Conservation (phyloP, 2,888 invertebrate species). For the Actias luna region DNA sequence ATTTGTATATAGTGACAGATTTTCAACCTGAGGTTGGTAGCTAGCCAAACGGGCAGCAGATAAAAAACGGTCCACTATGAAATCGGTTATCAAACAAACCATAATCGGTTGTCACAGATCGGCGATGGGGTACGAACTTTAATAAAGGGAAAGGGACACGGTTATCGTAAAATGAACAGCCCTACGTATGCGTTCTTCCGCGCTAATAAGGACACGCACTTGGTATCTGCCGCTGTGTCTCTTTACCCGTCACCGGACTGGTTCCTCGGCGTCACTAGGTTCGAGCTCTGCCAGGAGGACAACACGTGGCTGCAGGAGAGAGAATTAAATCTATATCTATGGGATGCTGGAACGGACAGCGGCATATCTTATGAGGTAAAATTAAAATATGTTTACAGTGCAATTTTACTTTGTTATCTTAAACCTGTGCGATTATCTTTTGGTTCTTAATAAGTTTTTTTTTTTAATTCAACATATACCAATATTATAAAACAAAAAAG, state of each 20-base stretch:
- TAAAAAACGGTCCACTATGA: too few relatives aligned
- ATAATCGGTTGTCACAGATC: slow-evolving; percentile 41
- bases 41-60: too few relatives aligned
- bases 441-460: too few relatives aligned
- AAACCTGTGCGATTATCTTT: too few relatives aligned
- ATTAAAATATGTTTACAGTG: too few relatives aligned
- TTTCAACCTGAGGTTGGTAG: too few relatives aligned
- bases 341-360: slow-evolving; percentile 97
- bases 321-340: slow-evolving; percentile 93
- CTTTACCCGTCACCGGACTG: slow-evolving; percentile 91
- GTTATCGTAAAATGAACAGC: slow-evolving; percentile 61
- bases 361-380: slow-evolving; percentile 94
- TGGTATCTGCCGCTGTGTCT: slow-evolving; percentile 59
- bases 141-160: slow-evolving; percentile 72
- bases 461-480: too few relatives aligned
- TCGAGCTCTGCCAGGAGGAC: slow-evolving; percentile 93
- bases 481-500: too few relatives aligned
- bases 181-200: slow-evolving; percentile 68
- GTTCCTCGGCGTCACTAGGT: slow-evolving; percentile 95
- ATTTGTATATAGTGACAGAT: too few relatives aligned
- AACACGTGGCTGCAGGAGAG: slow-evolving; percentile 94
- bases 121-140: slow-evolving; percentile 67
- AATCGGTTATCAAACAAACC: neutral
- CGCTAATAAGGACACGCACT: slow-evolving; percentile 58
- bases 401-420: too few relatives aligned